A percentile compares a stretch with the other conserved stretches of the same genome.
These are phyloP conservation scores for Spheniscus humboldti DNA, from an alignment of 2,797 vertebrate genomes.

Conservation along the genomic window DNA sequence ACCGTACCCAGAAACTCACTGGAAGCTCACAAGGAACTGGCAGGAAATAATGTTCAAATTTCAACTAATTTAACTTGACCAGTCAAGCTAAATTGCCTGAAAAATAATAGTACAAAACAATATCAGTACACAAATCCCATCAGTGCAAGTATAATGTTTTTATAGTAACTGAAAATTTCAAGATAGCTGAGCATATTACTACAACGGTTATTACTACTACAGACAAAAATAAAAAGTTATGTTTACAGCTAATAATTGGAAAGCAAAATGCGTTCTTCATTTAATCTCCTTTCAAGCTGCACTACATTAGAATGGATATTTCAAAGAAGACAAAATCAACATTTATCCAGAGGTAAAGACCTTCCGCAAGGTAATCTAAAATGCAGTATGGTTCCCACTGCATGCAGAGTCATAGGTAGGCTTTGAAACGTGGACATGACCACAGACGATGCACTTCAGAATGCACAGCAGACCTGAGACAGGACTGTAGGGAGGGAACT, in stretches of 20 bases:
- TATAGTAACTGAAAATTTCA: slow-evolving; percentile 31
- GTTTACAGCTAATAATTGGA: slow-evolving; percentile 48
- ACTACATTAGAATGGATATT: slow-evolving; percentile 33
- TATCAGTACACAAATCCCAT: neutral
- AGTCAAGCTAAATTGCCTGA: neutral
- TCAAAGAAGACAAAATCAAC: slow-evolving; percentile 42
- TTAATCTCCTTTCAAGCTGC: slow-evolving; percentile 41
- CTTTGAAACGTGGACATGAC: neutral
- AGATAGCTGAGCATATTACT: slow-evolving; percentile 1
- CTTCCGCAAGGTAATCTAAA: neutral
- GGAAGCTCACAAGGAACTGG: neutral
- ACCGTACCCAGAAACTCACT: neutral
- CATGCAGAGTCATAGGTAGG: neutral
- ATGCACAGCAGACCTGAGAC: neutral
- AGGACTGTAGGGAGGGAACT: neutral
- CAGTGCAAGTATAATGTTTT: neutral
- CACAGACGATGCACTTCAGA: neutral
- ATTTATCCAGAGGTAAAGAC: neutral
- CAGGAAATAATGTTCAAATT: neutral
- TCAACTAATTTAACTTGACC: neutral
- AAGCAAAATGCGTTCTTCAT: slow-evolving; percentile 39
- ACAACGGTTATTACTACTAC: neutral
- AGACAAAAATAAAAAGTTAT: neutral
- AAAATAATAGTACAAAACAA: neutral
- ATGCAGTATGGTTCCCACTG: neutral